Percentiles rank a stretch among this genome's conserved stretches.
These are phyloP conservation scores for Aelia acuminata DNA, from an alignment of 2,888 invertebrate species.

Conservation along the genomic window DNA sequence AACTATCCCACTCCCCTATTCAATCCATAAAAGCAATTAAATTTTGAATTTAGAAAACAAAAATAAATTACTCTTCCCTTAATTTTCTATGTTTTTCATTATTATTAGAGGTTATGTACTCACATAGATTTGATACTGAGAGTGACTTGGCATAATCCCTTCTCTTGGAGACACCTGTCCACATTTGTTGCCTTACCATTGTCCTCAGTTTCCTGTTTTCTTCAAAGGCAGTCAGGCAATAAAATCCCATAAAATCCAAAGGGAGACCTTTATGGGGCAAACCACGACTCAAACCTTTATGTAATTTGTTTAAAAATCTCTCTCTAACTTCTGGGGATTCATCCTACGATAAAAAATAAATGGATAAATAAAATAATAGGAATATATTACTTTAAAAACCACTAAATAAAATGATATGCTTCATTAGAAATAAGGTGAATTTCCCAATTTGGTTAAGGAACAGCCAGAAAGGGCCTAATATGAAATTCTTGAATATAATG, in stretches of 20 bases:
- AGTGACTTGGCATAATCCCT: constrained; percentile 92
- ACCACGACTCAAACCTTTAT: constrained; percentile 88
- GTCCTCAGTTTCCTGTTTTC: constrained; percentile 82
- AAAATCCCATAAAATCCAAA: constrained; percentile 96
- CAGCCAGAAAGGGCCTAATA: background rate
- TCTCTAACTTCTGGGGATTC: constrained; percentile 83
- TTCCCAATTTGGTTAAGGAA: no score
- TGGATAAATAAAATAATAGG: background rate
- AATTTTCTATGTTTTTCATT: background rate
- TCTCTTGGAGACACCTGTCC: constrained; percentile 87
- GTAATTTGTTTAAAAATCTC: constrained; percentile 90
- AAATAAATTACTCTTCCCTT: background rate
- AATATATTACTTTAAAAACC: background rate
- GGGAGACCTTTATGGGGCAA: constrained; percentile 92
- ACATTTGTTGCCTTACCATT: constrained; percentile 84
- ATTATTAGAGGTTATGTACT: background rate
- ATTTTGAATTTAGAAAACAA: no score
- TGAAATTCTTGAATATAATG: background rate
- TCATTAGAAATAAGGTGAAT: background rate
- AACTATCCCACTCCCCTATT: no score
- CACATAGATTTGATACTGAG: constrained; percentile 75
- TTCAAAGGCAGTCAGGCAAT: constrained; percentile 91
- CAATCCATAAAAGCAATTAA: no score
- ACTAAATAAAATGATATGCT: background rate
- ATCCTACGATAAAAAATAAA: constrained; percentile 72